Base-by-base conservation (phyloP, 2,113 vertebrate genomes). In the Mustela lutreola region DNA sequence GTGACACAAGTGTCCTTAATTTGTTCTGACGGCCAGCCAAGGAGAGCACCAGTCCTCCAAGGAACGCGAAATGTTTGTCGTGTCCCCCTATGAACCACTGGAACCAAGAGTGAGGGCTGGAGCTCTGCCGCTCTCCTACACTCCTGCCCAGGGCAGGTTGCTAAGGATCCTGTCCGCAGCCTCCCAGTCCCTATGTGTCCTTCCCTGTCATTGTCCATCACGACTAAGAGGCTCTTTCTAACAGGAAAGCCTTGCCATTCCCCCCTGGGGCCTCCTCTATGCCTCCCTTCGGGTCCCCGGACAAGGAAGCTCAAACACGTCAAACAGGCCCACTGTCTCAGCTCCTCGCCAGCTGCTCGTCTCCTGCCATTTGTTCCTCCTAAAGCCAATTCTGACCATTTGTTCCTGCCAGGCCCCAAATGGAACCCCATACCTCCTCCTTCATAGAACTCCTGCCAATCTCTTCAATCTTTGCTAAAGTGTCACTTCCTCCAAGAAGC, bases 401-500 rank as follows among this genome's bases (percentile, higher is more conserved):
- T 97, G 97, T 45, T 91, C 31, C 82, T 36, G 14, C 67, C n/a
- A n/a, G 65, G 73, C 53, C n/a, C 89, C 92, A 93, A 78, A n/a
- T 33, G 87, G 14, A 70, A 83, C 31, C 53, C 87, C 75, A 85
- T 73, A 26, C 53, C 67, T 45, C 67, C 21, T 39, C 65, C 26
- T 82, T 42, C 36, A 22, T 15, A 89, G 50, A 71, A 65, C 36
- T 70, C 67, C n/a, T 62, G 89, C 39, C 90, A 63, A 5, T 26
- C 76, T 39, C 90, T 94, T 81, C 14, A 48, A 58, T 82, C 81
- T 63, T 92, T 56, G 78, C 39, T 71, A 8, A 84, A 39, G 71
- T 91, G 95, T 95, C 79, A 83, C 90, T 89, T 97, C 96, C 95
- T 95, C 95, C 45, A 33, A n/a, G 96, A 89, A 98, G 78, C 28